These are phyloP conservation scores for Deilephila elpenor DNA, from an alignment of 2,888 invertebrate species.

Conservation along the genomic window DNA sequence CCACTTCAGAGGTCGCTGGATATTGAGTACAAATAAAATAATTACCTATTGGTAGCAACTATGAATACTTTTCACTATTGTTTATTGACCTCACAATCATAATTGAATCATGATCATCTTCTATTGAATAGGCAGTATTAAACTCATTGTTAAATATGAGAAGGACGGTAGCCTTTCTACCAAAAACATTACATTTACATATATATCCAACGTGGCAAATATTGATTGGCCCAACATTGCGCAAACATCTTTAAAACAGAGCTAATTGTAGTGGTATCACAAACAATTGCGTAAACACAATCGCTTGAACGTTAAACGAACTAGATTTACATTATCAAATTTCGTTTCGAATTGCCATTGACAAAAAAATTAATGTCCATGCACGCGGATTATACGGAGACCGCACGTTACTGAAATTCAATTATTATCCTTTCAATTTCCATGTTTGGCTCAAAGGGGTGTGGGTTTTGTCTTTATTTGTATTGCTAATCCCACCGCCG, in stretches of 20 bases:
- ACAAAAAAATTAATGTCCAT: constrained; percentile 17
- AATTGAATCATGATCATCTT: too few relatives aligned
- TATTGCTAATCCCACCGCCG: constrained; percentile 32
- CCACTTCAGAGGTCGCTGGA: too few relatives aligned
- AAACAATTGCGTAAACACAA: neutral
- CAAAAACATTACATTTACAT: too few relatives aligned
- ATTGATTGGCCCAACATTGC: too few relatives aligned
- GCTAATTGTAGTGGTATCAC: neutral
- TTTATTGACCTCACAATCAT: too few relatives aligned
- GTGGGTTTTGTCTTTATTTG: constrained; percentile 35
- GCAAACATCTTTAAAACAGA: neutral
- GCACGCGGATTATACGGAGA: constrained; percentile 40
- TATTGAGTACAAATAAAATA: too few relatives aligned
- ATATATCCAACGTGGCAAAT: too few relatives aligned
- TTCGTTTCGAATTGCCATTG: neutral
- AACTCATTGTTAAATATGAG: too few relatives aligned
- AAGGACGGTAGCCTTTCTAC: too few relatives aligned
- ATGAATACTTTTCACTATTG: too few relatives aligned
- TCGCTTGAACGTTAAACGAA: neutral
- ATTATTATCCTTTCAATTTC: constrained; percentile 68
- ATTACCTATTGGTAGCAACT: too few relatives aligned
- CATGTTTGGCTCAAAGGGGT: constrained; percentile 47
- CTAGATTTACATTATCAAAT: neutral
- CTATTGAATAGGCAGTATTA: too few relatives aligned
- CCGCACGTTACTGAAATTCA: constrained; percentile 62